Evolutionary conservation across 2,113 vertebrate genomes (phyloP).

Genomic region (Pterophyllum scalare): DNA sequence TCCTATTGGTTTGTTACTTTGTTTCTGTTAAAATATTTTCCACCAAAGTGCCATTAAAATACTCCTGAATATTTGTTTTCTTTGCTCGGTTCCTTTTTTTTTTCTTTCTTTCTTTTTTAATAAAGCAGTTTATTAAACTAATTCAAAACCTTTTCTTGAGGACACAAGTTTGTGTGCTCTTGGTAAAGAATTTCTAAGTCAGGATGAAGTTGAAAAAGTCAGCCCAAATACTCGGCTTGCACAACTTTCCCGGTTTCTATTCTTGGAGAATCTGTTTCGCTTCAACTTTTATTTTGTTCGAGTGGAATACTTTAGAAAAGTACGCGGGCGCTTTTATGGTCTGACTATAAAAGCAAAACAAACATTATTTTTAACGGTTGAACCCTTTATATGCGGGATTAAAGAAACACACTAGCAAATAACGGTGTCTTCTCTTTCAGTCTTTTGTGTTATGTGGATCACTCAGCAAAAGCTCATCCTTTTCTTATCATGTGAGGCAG

Average conservation of each 20-base stretch:
- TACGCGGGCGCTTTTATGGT: neutral
- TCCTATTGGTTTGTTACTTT: neutral
- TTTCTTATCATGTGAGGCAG: neutral
- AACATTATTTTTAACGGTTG: neutral
- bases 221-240: neutral
- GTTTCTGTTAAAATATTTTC: neutral
- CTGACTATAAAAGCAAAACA: slow-evolving; percentile 15
- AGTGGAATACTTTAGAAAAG: neutral
- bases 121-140: neutral
- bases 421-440: neutral
- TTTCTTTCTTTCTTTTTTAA: too few species aligned
- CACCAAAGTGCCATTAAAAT: neutral
- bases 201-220: slow-evolving; percentile 36
- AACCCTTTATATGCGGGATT: neutral
- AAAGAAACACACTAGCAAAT: neutral
- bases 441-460: neutral
- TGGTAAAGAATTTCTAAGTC: neutral
- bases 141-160: neutral
- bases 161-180: neutral
- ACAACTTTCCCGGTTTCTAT: neutral
- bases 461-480: neutral
- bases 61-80: neutral
- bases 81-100: neutral
- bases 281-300: slow-evolving; percentile 17
- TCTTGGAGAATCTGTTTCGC: neutral